phyloP scores from a whole-genome alignment of 1,140 invertebrate species.

The Andricus grossulariae region DNA sequence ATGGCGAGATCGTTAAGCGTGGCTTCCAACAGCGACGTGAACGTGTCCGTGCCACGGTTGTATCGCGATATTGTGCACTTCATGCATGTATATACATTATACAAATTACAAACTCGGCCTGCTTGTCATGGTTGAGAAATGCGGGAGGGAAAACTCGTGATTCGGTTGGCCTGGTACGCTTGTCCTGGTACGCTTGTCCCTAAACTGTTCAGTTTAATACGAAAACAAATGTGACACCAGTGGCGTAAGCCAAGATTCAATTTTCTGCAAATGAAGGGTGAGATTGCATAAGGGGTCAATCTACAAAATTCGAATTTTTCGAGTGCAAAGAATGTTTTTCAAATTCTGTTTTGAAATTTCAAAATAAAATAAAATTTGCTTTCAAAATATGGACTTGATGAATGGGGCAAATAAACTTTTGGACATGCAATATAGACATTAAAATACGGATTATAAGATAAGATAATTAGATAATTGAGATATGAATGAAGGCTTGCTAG shows the following conservation, averaged over 20 bases:
- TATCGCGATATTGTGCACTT: slow-evolving; percentile 43
- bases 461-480: slow-evolving; percentile 2
- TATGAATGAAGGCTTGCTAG: background rate
- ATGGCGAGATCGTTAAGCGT: slow-evolving; percentile 52
- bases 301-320: too few species aligned
- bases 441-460: background rate
- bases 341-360: too few species aligned
- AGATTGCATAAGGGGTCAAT: too few species aligned
- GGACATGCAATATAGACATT: background rate
- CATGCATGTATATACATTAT: slow-evolving; percentile 23
- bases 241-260: background rate
- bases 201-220: background rate
- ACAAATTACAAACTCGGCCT: slow-evolving; percentile 10
- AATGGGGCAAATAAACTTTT: too few species aligned
- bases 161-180: background rate
- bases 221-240: background rate
- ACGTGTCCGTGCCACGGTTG: slow-evolving; percentile 40
- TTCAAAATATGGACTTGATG: too few species aligned
- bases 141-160: background rate
- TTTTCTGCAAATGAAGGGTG: too few species aligned
- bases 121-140: background rate
- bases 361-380: too few species aligned
- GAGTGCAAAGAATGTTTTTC: too few species aligned
- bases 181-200: background rate
- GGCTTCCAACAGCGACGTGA: slow-evolving; percentile 50